phyloP scores from a whole-genome alignment of 2,888 invertebrate genomes.

The Lepidochrysops patricia region DNA sequence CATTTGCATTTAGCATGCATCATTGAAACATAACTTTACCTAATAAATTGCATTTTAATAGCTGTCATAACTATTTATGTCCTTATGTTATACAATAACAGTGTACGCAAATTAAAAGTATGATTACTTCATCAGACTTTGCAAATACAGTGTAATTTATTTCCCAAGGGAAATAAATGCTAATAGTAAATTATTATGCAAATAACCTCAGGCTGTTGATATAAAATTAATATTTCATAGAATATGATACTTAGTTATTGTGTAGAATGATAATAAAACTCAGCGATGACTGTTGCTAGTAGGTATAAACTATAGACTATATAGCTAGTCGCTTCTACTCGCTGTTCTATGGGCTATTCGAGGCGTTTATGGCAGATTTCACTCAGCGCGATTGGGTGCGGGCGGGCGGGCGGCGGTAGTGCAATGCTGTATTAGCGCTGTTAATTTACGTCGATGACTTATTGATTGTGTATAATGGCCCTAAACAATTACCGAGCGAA shows the following conservation, averaged over 20 bases:
- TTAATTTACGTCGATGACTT: constrained; percentile 26
- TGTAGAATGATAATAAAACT: too few species aligned
- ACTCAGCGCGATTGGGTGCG: constrained; percentile 66
- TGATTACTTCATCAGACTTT: not conserved
- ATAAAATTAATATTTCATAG: too few species aligned
- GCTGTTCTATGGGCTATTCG: constrained; percentile 21
- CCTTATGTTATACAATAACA: too few species aligned
- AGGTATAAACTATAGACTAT: not conserved
- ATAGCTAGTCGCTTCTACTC: not conserved
- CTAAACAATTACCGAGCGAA: not conserved
- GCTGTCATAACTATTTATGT: not conserved
- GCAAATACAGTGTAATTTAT: not conserved
- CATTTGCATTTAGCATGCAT: not conserved
- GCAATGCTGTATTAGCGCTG: constrained; percentile 52
- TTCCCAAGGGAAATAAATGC: too few species aligned
- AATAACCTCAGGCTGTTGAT: too few species aligned
- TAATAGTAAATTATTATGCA: too few species aligned
- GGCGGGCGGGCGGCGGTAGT: constrained; percentile 46
- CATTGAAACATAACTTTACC: not conserved
- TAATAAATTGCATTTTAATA: not conserved
- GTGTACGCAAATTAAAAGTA: not conserved
- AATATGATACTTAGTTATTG: too few species aligned
- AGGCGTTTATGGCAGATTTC: constrained; percentile 68
- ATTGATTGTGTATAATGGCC: constrained; percentile 13
- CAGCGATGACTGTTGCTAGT: too few species aligned